A percentile compares a stretch with the other conserved stretches of the same genome.
These are phyloP conservation scores for Laothoe populi DNA, from an alignment of 2,888 invertebrate species.

Conservation along the genomic window DNA sequence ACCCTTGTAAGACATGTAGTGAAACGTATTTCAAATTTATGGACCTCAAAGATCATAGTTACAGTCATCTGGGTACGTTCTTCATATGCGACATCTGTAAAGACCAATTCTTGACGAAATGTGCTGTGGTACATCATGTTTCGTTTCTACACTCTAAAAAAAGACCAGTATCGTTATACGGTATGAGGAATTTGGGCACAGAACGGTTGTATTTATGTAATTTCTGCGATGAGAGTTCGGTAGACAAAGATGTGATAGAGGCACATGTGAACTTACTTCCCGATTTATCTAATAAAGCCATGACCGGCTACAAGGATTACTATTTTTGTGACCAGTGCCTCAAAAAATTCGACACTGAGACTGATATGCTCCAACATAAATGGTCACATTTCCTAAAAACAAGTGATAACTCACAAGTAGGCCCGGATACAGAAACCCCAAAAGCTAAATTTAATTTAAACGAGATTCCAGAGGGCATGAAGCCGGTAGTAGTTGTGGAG, in stretches of 20 bases:
- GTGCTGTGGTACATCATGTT: conserved; percentile 65
- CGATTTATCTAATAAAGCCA: conserved; percentile 59
- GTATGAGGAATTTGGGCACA: conserved; percentile 51
- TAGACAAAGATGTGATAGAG: conserved; percentile 58
- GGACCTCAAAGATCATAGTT: conserved; percentile 73
- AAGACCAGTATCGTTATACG: conserved; percentile 54
- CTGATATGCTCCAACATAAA: conserved; percentile 70
- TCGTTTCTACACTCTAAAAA: conserved; percentile 60
- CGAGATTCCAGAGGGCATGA: conserved; percentile 53
- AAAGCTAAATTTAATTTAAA: conserved; percentile 51
- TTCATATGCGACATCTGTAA: conserved; percentile 72
- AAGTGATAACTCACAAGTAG: conserved; percentile 53
- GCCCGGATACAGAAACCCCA: conserved; percentile 31
- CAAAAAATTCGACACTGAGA: conserved; percentile 65
- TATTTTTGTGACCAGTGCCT: conserved; percentile 72
- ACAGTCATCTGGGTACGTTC: conserved; percentile 54
- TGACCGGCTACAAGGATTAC: conserved; percentile 66
- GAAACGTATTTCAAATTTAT: conserved; percentile 60
- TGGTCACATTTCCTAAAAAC: conserved; percentile 70
- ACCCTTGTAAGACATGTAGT: conserved; percentile 62
- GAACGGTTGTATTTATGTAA: conserved; percentile 65
- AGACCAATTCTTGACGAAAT: conserved; percentile 64
- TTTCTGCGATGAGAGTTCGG: conserved; percentile 66
- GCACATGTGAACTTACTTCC: conserved; percentile 59
- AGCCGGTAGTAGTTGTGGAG: not conserved